Base-by-base conservation (phyloP, 2,797 vertebrate genomes). In the Acropternis orthonyx region DNA sequence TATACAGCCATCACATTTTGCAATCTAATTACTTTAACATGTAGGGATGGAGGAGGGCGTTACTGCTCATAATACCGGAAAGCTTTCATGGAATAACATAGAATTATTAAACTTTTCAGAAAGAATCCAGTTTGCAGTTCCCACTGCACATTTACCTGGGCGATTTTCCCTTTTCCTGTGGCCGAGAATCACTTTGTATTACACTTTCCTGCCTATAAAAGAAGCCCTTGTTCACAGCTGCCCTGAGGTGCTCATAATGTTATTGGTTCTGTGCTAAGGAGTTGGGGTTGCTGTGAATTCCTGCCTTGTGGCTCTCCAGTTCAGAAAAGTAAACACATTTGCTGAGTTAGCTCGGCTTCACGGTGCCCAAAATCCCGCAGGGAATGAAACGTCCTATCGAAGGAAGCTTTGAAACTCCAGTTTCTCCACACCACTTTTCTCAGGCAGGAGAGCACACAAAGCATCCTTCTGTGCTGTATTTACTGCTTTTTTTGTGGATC, bases 391-490 rank as follows among this genome's bases (percentile, higher is more conserved):
- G 66, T 97, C 97, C 95, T 97, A 89, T 61, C 52, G 61, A 83
- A 96, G 93, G 86, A 83, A 89, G 90, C 96, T 97, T 96, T 97
- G 97, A 98, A 98, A 98, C 67, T 77, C 89, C 90, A 96, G 94
- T 94, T 95, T 92, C 96, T 95, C 90, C 66, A 32, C 96, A 92
- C 71, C 78, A 37, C 55, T 92, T 95, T 92, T 96, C 96, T 96
- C 1, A 1, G 93, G 77, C 71, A 93, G 92, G 93, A 73, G 58
- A 88, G 89, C 77, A 76, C 93, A 96, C 93, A 97, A 97, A 96
- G 93, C 75, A 52, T 23, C 71, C 92, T 95, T 87, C 89, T 97
- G 96, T 97, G 91, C 93, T 34, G 17, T 96, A 75, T 96, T 96
- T 94, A 95, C 92, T 73, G 61, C 73, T 61, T 92, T 93, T 51